Percentiles rank a stretch among this genome's conserved stretches.
Conservation (phyloP, 2,888 invertebrate genomes). For the Silvanus unidentatus region DNA sequence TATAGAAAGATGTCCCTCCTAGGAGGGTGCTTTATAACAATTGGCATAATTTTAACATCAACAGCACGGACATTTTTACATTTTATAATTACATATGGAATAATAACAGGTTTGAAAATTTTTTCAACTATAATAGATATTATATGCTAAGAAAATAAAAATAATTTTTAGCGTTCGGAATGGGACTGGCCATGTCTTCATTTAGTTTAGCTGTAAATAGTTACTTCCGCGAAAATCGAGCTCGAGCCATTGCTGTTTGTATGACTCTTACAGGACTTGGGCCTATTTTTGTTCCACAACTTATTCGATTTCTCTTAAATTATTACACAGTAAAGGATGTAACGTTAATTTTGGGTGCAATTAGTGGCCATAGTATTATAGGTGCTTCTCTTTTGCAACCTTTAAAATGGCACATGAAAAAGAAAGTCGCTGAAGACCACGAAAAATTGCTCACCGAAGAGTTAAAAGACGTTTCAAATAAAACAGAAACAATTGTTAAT, state of each 20-base stretch:
- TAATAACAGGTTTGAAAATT: slow-evolving; percentile 60
- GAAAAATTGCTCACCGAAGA: slow-evolving; percentile 8
- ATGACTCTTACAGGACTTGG: slow-evolving; percentile 63
- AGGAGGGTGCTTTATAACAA: slow-evolving; percentile 52
- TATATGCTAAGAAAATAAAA: not conserved
- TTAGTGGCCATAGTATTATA: slow-evolving; percentile 56
- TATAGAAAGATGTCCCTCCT: slow-evolving; percentile 59
- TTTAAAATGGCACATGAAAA: slow-evolving; percentile 59
- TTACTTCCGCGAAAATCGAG: slow-evolving; percentile 58
- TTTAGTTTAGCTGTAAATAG: slow-evolving; percentile 60
- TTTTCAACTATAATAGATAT: not conserved
- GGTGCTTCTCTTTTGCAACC: slow-evolving; percentile 60
- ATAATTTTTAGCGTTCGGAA: slow-evolving; percentile 54
- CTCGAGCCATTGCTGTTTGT: slow-evolving; percentile 56
- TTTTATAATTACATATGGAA: slow-evolving; percentile 60
- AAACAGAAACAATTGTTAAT: not conserved
- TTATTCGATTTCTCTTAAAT: slow-evolving; percentile 53
- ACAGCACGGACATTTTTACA: slow-evolving; percentile 52
- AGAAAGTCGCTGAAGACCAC: slow-evolving; percentile 9
- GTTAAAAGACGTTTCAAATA: slow-evolving; percentile 5
- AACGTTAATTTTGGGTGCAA: slow-evolving; percentile 56
- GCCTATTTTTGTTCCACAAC: slow-evolving; percentile 59
- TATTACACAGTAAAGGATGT: slow-evolving; percentile 57
- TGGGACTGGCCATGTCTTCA: slow-evolving; percentile 55
- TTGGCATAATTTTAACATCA: slow-evolving; percentile 57